These are phyloP conservation scores for Eurypyga helias DNA, from an alignment of 2,113 vertebrate species.

Conservation along the genomic window DNA sequence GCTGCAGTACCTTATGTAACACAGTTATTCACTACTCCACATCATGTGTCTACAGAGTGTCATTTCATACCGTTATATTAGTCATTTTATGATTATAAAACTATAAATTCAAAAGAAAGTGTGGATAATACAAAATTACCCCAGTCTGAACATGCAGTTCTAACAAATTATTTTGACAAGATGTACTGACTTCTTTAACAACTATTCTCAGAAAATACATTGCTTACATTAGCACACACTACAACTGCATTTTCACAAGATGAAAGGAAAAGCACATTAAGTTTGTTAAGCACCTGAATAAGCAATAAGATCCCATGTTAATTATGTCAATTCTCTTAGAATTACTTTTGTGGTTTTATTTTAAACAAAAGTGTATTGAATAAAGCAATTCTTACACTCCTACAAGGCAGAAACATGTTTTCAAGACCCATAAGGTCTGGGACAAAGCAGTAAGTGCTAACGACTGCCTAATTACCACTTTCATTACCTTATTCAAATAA, in stretches of 20 bases:
- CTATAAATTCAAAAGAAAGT: slow-evolving; percentile 60
- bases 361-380: neutral
- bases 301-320: neutral
- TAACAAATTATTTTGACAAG: slow-evolving; percentile 61
- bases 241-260: neutral
- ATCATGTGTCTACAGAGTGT: slow-evolving; percentile 53
- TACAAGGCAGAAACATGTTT: neutral
- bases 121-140: slow-evolving; percentile 56
- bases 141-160: slow-evolving; percentile 52
- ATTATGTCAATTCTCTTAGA: neutral
- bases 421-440: neutral
- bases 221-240: slow-evolving; percentile 30
- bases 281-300: slow-evolving; percentile 31
- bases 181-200: neutral
- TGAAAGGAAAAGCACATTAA: neutral
- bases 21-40: slow-evolving; percentile 37
- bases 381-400: neutral
- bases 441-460: neutral
- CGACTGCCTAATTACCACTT: neutral
- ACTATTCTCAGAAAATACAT: slow-evolving; percentile 31
- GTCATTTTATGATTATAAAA: slow-evolving; percentile 65
- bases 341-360: neutral
- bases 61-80: slow-evolving; percentile 29
- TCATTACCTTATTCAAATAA: neutral
- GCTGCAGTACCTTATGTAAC: slow-evolving; percentile 42